Conservation (phyloP, 2,797 vertebrate genomes). For the Melanotaenia nigrans region DNA sequence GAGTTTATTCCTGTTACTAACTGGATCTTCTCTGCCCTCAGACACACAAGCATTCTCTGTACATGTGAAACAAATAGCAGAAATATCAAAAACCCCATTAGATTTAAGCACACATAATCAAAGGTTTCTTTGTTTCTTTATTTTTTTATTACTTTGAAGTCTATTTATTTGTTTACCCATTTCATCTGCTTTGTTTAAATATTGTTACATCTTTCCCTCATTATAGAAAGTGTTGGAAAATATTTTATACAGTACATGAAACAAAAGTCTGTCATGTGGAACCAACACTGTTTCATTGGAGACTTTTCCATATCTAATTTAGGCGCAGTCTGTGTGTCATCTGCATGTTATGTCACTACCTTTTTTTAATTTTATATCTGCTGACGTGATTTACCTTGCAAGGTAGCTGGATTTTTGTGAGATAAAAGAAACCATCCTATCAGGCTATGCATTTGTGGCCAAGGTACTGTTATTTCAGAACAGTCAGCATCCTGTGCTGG, state of each 20-base stretch:
- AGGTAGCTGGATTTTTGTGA: neutral
- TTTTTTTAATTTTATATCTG: neutral
- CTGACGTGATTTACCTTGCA: neutral
- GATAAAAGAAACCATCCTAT: neutral
- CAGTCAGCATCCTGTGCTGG: neutral
- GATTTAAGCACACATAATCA: neutral
- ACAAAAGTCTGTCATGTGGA: neutral
- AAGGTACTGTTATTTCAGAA: neutral
- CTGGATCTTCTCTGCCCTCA: slow-evolving; percentile 1
- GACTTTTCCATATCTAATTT: neutral
- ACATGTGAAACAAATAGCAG: neutral
- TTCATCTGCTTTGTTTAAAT: neutral
- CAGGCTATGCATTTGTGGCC: neutral
- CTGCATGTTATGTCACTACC: neutral
- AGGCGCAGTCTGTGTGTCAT: neutral
- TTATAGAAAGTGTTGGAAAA: neutral
- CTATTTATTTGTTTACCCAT: neutral
- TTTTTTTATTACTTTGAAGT: neutral
- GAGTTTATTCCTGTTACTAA: slow-evolving; percentile 10
- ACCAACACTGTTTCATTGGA: neutral
- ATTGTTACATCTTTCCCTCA: neutral
- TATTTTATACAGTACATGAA: neutral
- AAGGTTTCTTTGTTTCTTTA: neutral
- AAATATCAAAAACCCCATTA: neutral
- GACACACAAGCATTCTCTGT: slow-evolving; percentile 12